Conservation (phyloP, 2,113 vertebrate species). For the Corynorhinus townsendii region DNA sequence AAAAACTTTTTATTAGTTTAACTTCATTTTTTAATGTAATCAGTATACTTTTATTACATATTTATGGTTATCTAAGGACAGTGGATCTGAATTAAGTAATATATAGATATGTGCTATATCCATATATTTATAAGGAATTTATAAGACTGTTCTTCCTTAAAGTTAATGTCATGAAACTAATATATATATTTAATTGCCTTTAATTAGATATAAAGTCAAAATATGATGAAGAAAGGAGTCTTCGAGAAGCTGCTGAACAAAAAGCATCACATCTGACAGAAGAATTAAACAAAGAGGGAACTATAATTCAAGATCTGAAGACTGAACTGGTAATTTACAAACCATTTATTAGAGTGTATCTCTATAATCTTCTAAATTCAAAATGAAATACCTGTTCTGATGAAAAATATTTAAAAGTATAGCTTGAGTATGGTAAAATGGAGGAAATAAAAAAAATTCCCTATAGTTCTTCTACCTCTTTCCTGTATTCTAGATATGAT, state of each 20-base stretch:
- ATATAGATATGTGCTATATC: not conserved
- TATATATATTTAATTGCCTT: conserved; percentile 24
- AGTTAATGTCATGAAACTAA: conserved; percentile 31
- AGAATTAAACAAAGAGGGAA: conserved; percentile 87
- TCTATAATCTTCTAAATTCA: conserved; percentile 4
- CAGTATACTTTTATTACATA: not conserved
- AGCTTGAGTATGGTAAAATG: not conserved
- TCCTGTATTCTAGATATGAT: not conserved
- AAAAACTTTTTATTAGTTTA: conserved; percentile 21
- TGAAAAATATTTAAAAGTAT: not conserved
- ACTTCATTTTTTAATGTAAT: not conserved
- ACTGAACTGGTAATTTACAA: conserved; percentile 91
- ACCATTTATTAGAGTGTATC: not conserved
- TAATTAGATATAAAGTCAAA: conserved; percentile 93
- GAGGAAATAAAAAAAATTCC: not conserved
- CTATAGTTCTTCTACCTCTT: not conserved
- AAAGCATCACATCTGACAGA: conserved; percentile 84
- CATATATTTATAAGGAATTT: not conserved
- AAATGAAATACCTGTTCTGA: not conserved
- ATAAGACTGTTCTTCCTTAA: not conserved
- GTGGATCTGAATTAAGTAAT: conserved; percentile 21
- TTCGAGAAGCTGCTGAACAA: conserved; percentile 89
- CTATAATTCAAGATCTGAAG: conserved; percentile 86
- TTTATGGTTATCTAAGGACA: conserved; percentile 19
- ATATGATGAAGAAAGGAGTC: conserved; percentile 94